phyloP scores from a whole-genome alignment of 2,888 invertebrate species.

The Drosophila mercatorum region DNA sequence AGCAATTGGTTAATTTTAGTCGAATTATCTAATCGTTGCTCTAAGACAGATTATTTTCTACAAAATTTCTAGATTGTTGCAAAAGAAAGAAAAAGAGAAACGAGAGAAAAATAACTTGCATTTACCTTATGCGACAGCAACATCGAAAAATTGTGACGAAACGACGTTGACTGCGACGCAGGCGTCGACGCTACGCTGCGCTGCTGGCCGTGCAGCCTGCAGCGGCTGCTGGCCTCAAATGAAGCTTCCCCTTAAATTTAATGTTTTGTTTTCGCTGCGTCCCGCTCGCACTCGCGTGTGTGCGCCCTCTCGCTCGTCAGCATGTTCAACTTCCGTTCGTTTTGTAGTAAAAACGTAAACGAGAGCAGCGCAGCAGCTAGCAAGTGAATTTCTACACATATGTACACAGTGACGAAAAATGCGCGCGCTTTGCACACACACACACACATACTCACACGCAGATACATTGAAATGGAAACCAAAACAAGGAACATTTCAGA shows the following conservation, averaged over 20 bases:
- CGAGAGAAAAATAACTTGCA: conserved; percentile 16
- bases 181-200: conserved; percentile 8
- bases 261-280: conserved; percentile 78
- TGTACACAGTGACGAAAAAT: conserved; percentile 45
- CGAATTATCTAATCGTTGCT: conserved; percentile 44
- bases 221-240: conserved; percentile 37
- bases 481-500: conserved; percentile 56
- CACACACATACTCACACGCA: conserved; percentile 14
- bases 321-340: conserved; percentile 60
- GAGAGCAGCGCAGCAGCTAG: conserved; percentile 49
- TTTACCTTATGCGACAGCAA: conserved; percentile 42
- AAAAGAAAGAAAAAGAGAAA: background rate
- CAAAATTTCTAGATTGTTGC: conserved; percentile 27
- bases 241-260: conserved; percentile 66
- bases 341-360: conserved; percentile 61
- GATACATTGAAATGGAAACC: conserved; percentile 50
- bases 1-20: conserved; percentile 37
- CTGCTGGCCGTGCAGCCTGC: conserved; percentile 32
- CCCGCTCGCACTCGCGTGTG: conserved; percentile 50
- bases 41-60: conserved; percentile 31
- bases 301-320: conserved; percentile 44
- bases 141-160: conserved; percentile 59
- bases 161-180: conserved; percentile 38
- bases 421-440: conserved; percentile 58
- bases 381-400: conserved; percentile 59